Conservation (phyloP, 2,888 invertebrate genomes). For the Axea sp. region DNA sequence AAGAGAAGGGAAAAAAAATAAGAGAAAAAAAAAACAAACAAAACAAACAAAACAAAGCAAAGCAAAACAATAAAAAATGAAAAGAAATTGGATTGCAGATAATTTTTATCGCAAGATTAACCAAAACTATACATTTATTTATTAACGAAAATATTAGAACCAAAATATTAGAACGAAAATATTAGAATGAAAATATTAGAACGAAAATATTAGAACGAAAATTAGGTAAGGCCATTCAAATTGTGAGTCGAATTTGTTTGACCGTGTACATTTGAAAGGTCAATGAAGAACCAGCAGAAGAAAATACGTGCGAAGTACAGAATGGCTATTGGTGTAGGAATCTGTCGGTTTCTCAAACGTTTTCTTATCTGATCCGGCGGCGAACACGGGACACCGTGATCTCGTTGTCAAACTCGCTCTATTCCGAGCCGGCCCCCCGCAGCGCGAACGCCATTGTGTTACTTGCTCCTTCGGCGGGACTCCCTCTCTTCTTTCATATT, state of each 20-base stretch:
- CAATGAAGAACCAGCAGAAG: conserved; percentile 63
- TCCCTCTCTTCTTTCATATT: conserved; percentile 65
- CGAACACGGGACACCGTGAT: conserved; percentile 70
- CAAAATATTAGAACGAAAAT: too few relatives aligned
- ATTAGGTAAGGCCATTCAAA: conserved; percentile 30
- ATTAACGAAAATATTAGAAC: too few relatives aligned
- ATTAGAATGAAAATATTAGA: too few relatives aligned
- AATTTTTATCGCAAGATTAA: too few relatives aligned
- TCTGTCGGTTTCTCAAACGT: conserved; percentile 74
- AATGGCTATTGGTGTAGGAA: conserved; percentile 65
- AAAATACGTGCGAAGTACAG: conserved; percentile 72
- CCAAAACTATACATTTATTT: too few relatives aligned
- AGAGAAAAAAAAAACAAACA: too few relatives aligned
- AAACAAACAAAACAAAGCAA: too few relatives aligned
- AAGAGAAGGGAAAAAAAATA: too few relatives aligned
- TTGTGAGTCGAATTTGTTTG: conserved; percentile 49
- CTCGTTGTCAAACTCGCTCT: conserved; percentile 78
- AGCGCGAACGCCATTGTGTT: conserved; percentile 76
- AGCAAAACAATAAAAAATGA: too few relatives aligned
- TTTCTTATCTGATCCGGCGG: conserved; percentile 74
- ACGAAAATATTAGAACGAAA: too few relatives aligned
- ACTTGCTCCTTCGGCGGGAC: conserved; percentile 59
- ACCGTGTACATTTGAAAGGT: conserved; percentile 56
- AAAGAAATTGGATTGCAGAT: too few relatives aligned
- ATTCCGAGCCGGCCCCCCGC: conserved; percentile 76